A percentile compares a stretch with the other conserved stretches of the same genome.
Evolutionary conservation across 2,888 invertebrate species (phyloP).

Genomic region (Spatulosminthurus flaviceps): DNA sequence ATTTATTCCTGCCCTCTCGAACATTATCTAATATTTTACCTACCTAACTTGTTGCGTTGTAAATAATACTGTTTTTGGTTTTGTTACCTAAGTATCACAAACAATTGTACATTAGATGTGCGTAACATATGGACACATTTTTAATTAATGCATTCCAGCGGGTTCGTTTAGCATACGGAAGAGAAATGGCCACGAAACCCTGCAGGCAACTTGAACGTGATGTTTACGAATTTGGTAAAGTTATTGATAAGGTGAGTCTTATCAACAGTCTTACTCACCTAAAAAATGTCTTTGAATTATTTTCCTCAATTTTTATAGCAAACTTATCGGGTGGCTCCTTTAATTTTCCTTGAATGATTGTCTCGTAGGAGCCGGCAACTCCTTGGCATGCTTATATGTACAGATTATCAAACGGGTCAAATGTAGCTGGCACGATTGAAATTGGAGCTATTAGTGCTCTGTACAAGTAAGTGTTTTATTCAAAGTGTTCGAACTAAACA

Average conservation of each 20-base stretch:
- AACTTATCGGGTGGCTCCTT: too few species aligned
- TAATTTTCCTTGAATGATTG: background rate
- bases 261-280: too few species aligned
- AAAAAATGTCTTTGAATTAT: background rate
- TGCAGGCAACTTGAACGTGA: conserved; percentile 30
- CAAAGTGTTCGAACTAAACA: background rate
- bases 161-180: conserved; percentile 29
- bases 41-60: too few species aligned
- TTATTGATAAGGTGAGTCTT: conserved; percentile 36
- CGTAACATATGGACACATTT: too few species aligned
- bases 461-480: conserved; percentile 24
- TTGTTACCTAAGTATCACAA: too few species aligned
- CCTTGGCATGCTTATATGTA: conserved; percentile 40
- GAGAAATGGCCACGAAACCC: conserved; percentile 34
- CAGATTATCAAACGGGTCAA: conserved; percentile 33
- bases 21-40: too few species aligned
- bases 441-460: conserved; percentile 23
- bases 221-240: conserved; percentile 28
- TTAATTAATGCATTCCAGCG: conserved; percentile 3
- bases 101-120: too few species aligned
- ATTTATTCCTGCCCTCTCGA: too few species aligned
- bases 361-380: conserved; percentile 19
- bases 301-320: background rate
- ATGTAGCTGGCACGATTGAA: conserved; percentile 29
- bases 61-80: too few species aligned